A percentile compares a stretch with the other conserved stretches of the same genome.
These are phyloP conservation scores for Dastarcus helophoroides DNA, from an alignment of 2,888 invertebrate genomes.

Conservation along the genomic window DNA sequence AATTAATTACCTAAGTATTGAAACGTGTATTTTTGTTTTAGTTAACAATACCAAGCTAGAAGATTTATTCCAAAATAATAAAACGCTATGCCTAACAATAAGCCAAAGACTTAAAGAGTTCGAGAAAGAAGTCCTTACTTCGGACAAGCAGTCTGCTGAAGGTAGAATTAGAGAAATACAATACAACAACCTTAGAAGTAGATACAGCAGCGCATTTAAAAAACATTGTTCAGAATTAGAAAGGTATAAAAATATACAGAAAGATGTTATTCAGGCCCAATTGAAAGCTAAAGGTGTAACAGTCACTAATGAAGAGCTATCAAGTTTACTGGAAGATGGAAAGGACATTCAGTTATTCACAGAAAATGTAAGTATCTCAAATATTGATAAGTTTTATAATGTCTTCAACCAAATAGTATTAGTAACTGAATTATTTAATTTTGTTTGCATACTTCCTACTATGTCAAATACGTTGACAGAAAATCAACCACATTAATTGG, in stretches of 20 bases:
- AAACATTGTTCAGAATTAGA: constrained; percentile 44
- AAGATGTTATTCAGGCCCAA: constrained; percentile 44
- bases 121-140: constrained; percentile 19
- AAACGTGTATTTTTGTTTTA: too few species aligned
- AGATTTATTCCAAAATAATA: constrained; percentile 24
- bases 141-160: constrained; percentile 7
- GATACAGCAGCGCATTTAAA: constrained; percentile 40
- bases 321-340: constrained; percentile 33
- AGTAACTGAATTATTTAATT: constrained; percentile 2
- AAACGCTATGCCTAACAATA: constrained; percentile 21
- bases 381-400: too few species aligned
- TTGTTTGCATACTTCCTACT: too few species aligned
- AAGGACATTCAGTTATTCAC: constrained; percentile 39
- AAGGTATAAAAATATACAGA: constrained; percentile 42
- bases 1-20: too few species aligned
- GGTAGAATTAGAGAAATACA: constrained; percentile 40
- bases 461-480: too few species aligned
- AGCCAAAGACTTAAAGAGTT: constrained; percentile 23
- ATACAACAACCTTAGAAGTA: constrained; percentile 38
- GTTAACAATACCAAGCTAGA: too few species aligned
- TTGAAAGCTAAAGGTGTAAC: constrained; percentile 36
- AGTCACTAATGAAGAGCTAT: constrained; percentile 33
- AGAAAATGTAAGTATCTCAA: constrained; percentile 37
- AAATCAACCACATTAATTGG: too few species aligned
- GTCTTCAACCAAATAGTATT: too few species aligned